Evolutionary conservation across 2,113 vertebrate species (phyloP).

Genomic region (Todiramphus chloris): DNA sequence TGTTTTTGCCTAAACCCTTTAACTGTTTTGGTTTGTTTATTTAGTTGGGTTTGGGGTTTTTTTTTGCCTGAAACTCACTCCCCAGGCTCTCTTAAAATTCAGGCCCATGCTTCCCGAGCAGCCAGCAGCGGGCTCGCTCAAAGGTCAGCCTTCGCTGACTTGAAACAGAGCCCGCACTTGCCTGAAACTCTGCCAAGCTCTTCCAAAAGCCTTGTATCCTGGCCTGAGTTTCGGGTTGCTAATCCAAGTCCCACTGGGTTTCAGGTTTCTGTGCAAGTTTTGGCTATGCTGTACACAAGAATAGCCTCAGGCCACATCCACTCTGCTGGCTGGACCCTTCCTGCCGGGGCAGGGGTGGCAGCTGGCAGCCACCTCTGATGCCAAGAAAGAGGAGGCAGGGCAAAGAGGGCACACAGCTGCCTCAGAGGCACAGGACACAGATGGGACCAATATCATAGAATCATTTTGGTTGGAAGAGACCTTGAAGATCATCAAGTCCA

Average conservation of each 20-base stretch:
- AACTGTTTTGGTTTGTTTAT: neutral
- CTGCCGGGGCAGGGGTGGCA: neutral
- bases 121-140: slow-evolving; percentile 41
- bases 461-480: neutral
- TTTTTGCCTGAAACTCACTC: neutral
- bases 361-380: neutral
- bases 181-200: slow-evolving; percentile 50
- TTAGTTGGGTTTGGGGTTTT: neutral
- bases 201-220: slow-evolving; percentile 28
- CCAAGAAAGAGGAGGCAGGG: neutral
- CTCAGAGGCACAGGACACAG: neutral
- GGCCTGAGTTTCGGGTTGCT: slow-evolving; percentile 45
- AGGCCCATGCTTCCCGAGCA: neutral
- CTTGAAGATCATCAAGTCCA: neutral
- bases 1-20: neutral
- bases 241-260: slow-evolving; percentile 41
- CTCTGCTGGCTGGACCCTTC: neutral
- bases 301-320: neutral
- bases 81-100: slow-evolving; percentile 9
- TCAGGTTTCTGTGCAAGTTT: slow-evolving; percentile 14
- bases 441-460: neutral
- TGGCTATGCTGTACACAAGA: neutral
- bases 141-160: slow-evolving; percentile 47
- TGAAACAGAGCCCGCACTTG: neutral
- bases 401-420: neutral